Conservation (phyloP, 2,797 vertebrate genomes). For the Centroberyx gerrardi region DNA sequence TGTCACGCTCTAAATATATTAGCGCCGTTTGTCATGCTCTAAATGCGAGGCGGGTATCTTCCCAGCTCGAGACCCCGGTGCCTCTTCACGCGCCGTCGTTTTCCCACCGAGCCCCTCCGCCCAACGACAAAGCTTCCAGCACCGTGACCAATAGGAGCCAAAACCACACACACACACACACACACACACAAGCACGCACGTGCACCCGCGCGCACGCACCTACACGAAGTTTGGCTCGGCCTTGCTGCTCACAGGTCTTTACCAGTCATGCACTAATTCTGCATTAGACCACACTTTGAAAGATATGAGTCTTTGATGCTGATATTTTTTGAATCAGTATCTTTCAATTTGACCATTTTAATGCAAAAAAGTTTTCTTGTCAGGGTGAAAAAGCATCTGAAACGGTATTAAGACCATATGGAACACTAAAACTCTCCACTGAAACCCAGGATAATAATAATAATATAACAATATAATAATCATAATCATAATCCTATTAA, state of each 20-base stretch:
- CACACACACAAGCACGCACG: slow-evolving; percentile 10
- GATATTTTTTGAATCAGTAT: too few relatives aligned
- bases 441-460: too few relatives aligned
- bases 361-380: background rate
- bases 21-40: slow-evolving; percentile 88
- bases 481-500: too few relatives aligned
- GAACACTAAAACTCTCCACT: too few relatives aligned
- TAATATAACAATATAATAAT: too few relatives aligned
- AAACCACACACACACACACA: slow-evolving; percentile 70
- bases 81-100: slow-evolving; percentile 85
- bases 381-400: too few relatives aligned
- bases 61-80: slow-evolving; percentile 83
- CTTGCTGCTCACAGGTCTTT: background rate
- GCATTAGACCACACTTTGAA: too few relatives aligned
- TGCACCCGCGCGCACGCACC: slow-evolving; percentile 13
- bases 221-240: background rate
- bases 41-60: slow-evolving; percentile 90
- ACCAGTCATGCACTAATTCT: background rate
- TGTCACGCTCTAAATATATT: slow-evolving; percentile 89
- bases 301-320: too few relatives aligned
- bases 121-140: slow-evolving; percentile 90
- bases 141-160: slow-evolving; percentile 92
- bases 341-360: too few relatives aligned
- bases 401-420: too few relatives aligned
- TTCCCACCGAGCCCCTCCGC: slow-evolving; percentile 91